Base-by-base conservation (phyloP, 2,888 invertebrate species). In the Epinotia brunnichana region DNA sequence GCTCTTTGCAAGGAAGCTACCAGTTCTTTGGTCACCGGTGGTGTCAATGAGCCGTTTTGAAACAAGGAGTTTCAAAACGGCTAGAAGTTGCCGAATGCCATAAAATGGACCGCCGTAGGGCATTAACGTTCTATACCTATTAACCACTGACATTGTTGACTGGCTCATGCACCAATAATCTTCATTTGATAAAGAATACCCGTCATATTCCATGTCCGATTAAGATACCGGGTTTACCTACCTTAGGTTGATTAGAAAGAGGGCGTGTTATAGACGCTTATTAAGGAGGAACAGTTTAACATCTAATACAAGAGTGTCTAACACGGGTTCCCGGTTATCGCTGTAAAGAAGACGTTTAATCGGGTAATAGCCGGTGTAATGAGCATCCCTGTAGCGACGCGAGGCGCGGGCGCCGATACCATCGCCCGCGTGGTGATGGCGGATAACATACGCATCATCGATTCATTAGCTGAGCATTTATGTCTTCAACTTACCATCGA, bases 321-420 rank as follows among this genome's bases (percentile, higher is more conserved):
- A 39, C 24, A 51, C 48, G 60, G 44, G 39, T 69, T 39, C 24
- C 63, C 59, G 60, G 64, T 70, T 63, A 70, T 70, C 63, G 54
- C 54, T 54, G 35, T 63, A 63, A 72, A 56, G 67, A 62, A 72
- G 72, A 62, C 72, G 71, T 72, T 72, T 56, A 72, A 61, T 56
- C 53, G 29, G 44, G 51, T 64, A 66, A 61, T 35, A 19, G 35
- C 21, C 17, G 67, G 11, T 60, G 59, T 68, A 69, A 69, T 73
- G 51, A 53, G 44, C 57, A 48, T 68, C 57, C 57, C 44, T 44
- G 51, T 57, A 56, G 39, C 51, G 35, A 48, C 71, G 62, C 53
- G 48, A 51, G 35, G 41, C 69, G 63, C 59, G 17, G 41, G 62
- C 61, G 62, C 62, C 10, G 56, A 73, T 73, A 73, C 48, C 68